phyloP scores from a whole-genome alignment of 2,797 vertebrate species.

The Crocidura indochinensis region DNA sequence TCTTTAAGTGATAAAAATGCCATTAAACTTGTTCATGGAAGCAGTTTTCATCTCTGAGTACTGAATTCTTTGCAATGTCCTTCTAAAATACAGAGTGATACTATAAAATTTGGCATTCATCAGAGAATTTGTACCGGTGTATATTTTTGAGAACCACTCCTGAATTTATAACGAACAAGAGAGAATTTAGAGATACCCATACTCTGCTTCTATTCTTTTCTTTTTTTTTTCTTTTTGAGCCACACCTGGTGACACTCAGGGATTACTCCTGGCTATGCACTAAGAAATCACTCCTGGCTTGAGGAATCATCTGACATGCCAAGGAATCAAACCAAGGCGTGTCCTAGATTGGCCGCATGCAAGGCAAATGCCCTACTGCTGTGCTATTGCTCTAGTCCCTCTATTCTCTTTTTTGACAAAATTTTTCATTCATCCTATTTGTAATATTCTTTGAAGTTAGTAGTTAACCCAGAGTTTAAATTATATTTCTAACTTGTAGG shows the following conservation, averaged over 20 bases:
- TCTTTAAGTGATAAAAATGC: not conserved
- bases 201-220: not conserved
- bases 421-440: conserved; percentile 28
- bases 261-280: too few species aligned
- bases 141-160: conserved; percentile 47
- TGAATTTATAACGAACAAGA: not conserved
- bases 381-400: too few species aligned
- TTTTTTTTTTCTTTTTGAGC: too few species aligned
- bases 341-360: too few species aligned
- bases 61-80: not conserved
- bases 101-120: not conserved
- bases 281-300: too few species aligned
- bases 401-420: not conserved
- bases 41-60: conserved; percentile 3
- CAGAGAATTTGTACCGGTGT: conserved; percentile 11
- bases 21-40: conserved; percentile 34
- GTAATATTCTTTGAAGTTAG: not conserved
- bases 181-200: not conserved
- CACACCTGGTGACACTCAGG: too few species aligned
- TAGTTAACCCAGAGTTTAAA: conserved; percentile 4
- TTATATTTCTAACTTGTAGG: not conserved
- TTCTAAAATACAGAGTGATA: not conserved
- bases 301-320: too few species aligned
- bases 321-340: too few species aligned
- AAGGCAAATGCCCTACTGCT: too few species aligned